Conservation (phyloP, 2,113 vertebrate species). For the Coptodon rendalli region DNA sequence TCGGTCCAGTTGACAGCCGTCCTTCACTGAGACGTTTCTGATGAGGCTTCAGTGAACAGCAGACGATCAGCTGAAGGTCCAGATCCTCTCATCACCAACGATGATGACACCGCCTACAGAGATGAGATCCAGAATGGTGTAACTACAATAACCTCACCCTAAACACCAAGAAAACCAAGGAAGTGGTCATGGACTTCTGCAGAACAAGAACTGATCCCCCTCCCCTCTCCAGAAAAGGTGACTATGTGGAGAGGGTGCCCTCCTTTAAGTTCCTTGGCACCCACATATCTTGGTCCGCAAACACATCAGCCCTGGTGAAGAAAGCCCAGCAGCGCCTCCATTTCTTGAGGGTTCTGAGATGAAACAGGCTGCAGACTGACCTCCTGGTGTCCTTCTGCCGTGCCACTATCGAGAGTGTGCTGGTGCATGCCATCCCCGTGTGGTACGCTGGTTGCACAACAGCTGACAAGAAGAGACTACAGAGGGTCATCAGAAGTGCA, state of each 20-base stretch:
- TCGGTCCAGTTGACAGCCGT: not conserved
- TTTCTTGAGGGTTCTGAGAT: not conserved
- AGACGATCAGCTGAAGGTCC: not conserved
- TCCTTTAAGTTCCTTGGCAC: rapidly evolving
- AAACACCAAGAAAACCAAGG: not conserved
- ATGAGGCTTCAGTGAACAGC: not conserved
- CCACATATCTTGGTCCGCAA: not conserved
- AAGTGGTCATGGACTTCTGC: rapidly evolving
- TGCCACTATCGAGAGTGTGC: rapidly evolving
- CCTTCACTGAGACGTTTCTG: not conserved
- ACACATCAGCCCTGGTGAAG: rapidly evolving
- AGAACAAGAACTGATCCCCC: not conserved
- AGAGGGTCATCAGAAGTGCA: rapidly evolving
- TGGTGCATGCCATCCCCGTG: not conserved
- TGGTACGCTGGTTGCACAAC: not conserved
- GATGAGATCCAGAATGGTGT: not conserved
- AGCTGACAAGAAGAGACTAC: not conserved
- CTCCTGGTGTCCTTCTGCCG: rapidly evolving
- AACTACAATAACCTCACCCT: not conserved
- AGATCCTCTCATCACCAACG: not conserved
- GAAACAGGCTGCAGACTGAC: not conserved
- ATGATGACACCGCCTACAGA: rapidly evolving
- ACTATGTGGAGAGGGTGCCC: rapidly evolving
- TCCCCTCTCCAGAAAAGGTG: not conserved
- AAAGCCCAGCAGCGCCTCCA: not conserved